These are phyloP conservation scores for Ammodytes dubius DNA, from an alignment of 2,113 vertebrate species.

Conservation along the genomic window DNA sequence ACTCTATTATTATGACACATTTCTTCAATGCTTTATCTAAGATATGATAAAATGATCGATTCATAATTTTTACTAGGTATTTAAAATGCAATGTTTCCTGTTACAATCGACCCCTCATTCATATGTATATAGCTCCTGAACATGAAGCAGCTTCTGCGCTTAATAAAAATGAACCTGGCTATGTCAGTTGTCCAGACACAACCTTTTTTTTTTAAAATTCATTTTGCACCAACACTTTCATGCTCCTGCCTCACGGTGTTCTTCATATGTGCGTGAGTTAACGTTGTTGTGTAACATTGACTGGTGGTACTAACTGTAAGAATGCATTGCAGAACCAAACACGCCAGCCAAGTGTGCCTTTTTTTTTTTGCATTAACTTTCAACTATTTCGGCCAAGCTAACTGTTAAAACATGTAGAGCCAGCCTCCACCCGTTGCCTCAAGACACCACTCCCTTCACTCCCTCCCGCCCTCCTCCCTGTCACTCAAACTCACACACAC, in stretches of 20 bases:
- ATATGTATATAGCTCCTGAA: constrained; percentile 40
- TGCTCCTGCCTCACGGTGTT: not conserved
- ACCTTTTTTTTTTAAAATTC: not conserved
- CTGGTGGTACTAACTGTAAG: not conserved
- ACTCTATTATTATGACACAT: not conserved
- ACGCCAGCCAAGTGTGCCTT: not conserved
- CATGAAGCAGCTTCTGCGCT: not conserved
- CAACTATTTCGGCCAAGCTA: constrained; percentile 5
- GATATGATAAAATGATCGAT: not conserved
- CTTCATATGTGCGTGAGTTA: not conserved
- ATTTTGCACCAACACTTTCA: not conserved
- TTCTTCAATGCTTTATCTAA: constrained; percentile 1
- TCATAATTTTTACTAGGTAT: not conserved
- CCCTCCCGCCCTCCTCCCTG: constrained; percentile 8
- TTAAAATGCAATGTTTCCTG: constrained; percentile 6
- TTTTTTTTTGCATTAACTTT: not conserved
- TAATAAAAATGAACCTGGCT: constrained; percentile 39
- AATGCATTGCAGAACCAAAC: not conserved
- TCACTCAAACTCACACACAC: constrained; percentile 6
- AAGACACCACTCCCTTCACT: constrained; percentile 76
- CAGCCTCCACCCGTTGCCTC: constrained; percentile 42
- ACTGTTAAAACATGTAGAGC: constrained; percentile 33
- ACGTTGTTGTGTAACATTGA: not conserved
- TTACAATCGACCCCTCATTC: not conserved
- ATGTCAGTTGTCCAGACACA: not conserved